Evolutionary conservation across 2,113 vertebrate genomes (phyloP).

Genomic region (Ornithorhynchus anatinus): DNA sequence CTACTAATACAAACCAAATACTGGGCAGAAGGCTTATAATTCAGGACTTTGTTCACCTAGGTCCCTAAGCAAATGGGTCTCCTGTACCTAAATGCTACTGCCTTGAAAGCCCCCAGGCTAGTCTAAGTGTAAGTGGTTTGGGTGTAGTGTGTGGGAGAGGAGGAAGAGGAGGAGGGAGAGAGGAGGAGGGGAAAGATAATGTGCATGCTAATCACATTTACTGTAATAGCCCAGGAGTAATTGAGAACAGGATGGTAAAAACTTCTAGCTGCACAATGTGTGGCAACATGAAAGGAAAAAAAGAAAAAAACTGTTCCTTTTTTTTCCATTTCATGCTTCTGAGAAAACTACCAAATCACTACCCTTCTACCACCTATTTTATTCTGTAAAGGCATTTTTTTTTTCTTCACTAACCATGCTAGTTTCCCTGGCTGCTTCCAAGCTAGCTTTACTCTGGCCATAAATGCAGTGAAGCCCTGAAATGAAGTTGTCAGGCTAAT

Average conservation of each 20-base stretch:
- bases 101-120: slow-evolving; percentile 27
- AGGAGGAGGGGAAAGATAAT: background rate
- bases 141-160: background rate
- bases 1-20: background rate
- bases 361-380: slow-evolving; percentile 15
- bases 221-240: slow-evolving; percentile 22
- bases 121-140: background rate
- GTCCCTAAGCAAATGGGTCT: slow-evolving; percentile 25
- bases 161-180: slow-evolving; percentile 22
- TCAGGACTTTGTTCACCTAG: background rate
- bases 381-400: background rate
- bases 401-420: background rate
- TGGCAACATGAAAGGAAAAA: slow-evolving; percentile 33
- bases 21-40: background rate
- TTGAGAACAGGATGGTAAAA: slow-evolving; percentile 1
- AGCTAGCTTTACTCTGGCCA: background rate
- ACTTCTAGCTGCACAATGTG: background rate
- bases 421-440: background rate
- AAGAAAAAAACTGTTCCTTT: background rate
- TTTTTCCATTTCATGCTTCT: slow-evolving; percentile 35
- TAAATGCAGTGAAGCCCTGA: too few relatives aligned
- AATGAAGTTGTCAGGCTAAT: too few relatives aligned
- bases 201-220: background rate
- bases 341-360: slow-evolving; percentile 31
- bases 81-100: background rate